Evolutionary conservation across 2,888 invertebrate genomes (phyloP).

Genomic region (Mimachlamys varia): DNA sequence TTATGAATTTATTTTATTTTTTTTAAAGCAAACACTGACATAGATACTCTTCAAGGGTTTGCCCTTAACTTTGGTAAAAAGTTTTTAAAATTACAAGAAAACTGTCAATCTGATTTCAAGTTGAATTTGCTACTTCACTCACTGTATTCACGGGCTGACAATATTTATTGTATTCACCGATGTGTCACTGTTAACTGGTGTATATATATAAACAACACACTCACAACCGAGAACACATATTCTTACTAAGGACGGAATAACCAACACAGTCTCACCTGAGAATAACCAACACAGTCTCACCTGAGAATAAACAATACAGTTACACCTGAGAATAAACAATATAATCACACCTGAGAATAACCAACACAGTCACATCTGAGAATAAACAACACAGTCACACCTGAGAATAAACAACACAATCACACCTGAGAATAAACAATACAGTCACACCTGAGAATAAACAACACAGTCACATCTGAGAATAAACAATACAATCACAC

Average conservation of each 20-base stretch:
- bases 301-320: no score
- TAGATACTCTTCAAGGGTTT: not conserved
- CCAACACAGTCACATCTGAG: not conserved
- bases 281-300: no score
- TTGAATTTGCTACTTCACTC: not conserved
- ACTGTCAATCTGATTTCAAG: not conserved
- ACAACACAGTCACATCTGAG: no score
- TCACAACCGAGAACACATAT: not conserved
- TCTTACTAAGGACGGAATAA: no score
- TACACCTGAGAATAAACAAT: no score
- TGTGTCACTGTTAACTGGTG: not conserved
- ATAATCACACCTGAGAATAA: no score
- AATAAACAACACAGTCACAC: not conserved
- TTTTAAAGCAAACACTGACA: constrained; percentile 1
- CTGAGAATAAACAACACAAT: no score
- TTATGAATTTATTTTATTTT: not conserved
- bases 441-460: no score
- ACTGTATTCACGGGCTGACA: not conserved
- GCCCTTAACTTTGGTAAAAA: not conserved
- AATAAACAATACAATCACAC: no score
- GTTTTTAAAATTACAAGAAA: not conserved
- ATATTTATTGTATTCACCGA: not conserved
- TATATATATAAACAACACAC: no score
- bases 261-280: no score
- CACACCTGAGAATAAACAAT: no score